These are phyloP conservation scores for Philopotamus ludificatus DNA, from an alignment of 1,140 invertebrate genomes.

Conservation along the genomic window DNA sequence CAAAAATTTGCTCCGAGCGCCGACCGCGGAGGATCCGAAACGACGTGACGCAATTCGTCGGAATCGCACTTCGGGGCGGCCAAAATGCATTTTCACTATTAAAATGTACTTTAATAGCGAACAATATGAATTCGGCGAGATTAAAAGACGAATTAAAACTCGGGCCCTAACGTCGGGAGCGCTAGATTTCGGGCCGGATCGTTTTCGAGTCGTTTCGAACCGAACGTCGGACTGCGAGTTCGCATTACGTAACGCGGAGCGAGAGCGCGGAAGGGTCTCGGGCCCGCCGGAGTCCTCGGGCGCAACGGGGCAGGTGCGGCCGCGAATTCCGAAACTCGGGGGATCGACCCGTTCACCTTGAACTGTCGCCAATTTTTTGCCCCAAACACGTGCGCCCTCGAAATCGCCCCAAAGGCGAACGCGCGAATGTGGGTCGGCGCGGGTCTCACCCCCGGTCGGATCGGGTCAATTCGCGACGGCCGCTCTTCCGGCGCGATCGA, in stretches of 20 bases:
- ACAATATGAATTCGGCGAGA: too few species aligned
- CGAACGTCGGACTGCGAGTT: too few species aligned
- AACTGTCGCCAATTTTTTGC: conserved; percentile 40
- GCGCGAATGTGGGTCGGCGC: conserved; percentile 12
- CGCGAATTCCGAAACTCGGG: conserved; percentile 12
- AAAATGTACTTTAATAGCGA: neutral
- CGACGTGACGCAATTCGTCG: neutral
- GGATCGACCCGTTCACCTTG: conserved; percentile 34
- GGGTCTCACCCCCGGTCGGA: too few species aligned
- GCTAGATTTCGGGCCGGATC: too few species aligned
- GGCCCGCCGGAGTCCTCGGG: neutral
- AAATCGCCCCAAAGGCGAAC: conserved; percentile 36
- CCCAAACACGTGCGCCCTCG: conserved; percentile 38
- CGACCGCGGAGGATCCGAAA: neutral
- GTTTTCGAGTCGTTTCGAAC: too few species aligned
- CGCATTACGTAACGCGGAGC: too few species aligned
- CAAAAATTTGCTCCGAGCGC: conserved; percentile 19
- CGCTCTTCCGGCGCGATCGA: too few species aligned
- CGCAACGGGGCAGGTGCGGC: conserved; percentile 14
- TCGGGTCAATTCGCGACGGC: too few species aligned
- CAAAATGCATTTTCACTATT: too few species aligned
- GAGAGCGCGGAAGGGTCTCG: neutral
- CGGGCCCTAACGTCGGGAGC: too few species aligned
- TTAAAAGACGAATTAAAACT: too few species aligned
- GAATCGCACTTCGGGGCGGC: too few species aligned